Evolutionary conservation across 2,888 invertebrate species (phyloP), one percentile per base, ranked within the genome.

Genomic region (Lepeophtheirus nordmannii): DNA sequence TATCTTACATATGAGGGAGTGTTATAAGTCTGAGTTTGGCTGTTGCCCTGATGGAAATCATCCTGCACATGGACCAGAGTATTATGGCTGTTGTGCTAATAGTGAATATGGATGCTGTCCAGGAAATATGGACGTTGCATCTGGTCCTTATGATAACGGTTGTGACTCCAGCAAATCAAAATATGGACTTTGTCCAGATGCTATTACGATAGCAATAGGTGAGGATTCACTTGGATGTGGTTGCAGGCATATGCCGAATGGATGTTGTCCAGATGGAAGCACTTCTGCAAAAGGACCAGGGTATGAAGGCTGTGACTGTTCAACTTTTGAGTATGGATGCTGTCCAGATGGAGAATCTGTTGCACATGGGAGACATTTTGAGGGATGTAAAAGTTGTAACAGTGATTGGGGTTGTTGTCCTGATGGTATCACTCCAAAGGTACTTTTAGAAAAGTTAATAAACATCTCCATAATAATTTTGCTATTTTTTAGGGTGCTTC

Each of bases 321-420:
- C 73, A n/a, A 87, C 89, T 0, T 86, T 83, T 78, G 88, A 89
- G 73, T 90, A 89, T 72, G 92, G 92, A 8, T 93, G 92, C 74
- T 93, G 92, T 72, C 83, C 84, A 1, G 91, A 93, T 75, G 91
- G 90, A 11, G 74, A 78, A 41, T 63, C 68, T 10, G 63, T n/a
- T 67, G n/a, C 41, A 11, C 41, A 41, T 10, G 41, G 41, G 41
- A 41, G 10, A 41, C 41, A 83, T 85, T 2, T 74, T 77, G 57
- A 86, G 86, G 59, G 59, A 17, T 75, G 92, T 12, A 94, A 94
- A 73, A 79, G 81, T 0, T 63, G 63, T 46, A 63, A 46, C 53
- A 86, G 89, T 0, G 88, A 89, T 74, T 91, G 89, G 74, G 91
- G 92, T 1, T 93, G 93, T 73, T 93, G 93, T 72, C 82, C 85